These are phyloP conservation scores for Cepphus grylle DNA, from an alignment of 2,113 vertebrate genomes.

Conservation along the genomic window DNA sequence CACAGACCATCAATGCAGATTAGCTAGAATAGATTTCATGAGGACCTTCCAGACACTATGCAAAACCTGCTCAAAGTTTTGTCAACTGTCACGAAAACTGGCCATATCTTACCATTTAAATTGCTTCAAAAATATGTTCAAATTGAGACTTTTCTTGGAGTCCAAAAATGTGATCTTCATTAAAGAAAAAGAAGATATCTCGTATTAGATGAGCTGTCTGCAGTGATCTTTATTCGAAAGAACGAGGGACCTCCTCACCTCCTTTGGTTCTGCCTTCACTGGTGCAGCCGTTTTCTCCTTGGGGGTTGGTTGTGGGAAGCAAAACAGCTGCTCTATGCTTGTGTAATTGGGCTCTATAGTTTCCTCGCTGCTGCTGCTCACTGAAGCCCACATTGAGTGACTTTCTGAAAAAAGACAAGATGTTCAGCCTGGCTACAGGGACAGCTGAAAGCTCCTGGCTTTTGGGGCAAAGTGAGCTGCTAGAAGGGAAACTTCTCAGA, in stretches of 20 bases:
- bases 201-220: slow-evolving; percentile 38
- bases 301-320: slow-evolving; percentile 83
- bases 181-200: slow-evolving; percentile 56
- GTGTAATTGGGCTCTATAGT: slow-evolving; percentile 84
- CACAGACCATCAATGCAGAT: background rate
- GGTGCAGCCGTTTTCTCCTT: slow-evolving; percentile 80
- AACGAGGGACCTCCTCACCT: slow-evolving; percentile 71
- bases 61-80: slow-evolving; percentile 17
- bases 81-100: background rate
- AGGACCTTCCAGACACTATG: background rate
- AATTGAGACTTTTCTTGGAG: slow-evolving; percentile 93
- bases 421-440: background rate
- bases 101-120: slow-evolving; percentile 87
- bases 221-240: background rate
- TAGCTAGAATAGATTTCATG: background rate
- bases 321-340: slow-evolving; percentile 95
- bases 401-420: slow-evolving; percentile 73
- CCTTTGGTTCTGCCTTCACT: slow-evolving; percentile 87
- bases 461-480: background rate
- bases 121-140: slow-evolving; percentile 98
- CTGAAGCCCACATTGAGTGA: slow-evolving; percentile 88
- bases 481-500: background rate
- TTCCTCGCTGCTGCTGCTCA: slow-evolving; percentile 61
- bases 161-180: slow-evolving; percentile 95
- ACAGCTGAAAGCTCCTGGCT: background rate